phyloP scores from a whole-genome alignment of 1,140 invertebrate species.

The Acromyrmex charruanus region DNA sequence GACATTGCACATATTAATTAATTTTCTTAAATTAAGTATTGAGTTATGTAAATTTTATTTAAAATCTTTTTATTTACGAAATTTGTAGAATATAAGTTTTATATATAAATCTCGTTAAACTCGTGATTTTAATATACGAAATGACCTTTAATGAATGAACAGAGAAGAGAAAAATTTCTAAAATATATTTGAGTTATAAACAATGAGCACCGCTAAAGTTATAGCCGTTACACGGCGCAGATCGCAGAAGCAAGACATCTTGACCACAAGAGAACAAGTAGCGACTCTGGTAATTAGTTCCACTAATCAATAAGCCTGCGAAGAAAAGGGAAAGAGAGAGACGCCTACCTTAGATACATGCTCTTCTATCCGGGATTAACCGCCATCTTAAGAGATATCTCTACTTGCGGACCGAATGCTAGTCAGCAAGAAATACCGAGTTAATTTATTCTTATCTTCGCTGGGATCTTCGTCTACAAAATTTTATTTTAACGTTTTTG shows the following conservation, averaged over 20 bases:
- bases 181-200: background rate
- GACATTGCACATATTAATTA: background rate
- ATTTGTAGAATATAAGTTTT: background rate
- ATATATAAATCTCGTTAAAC: background rate
- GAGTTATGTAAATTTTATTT: background rate
- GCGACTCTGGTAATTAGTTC: constrained; percentile 80
- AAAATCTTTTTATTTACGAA: background rate
- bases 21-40: background rate
- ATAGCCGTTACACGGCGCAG: constrained; percentile 68
- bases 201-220: constrained; percentile 72
- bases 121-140: background rate
- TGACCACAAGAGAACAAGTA: constrained; percentile 72
- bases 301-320: constrained; percentile 78
- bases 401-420: constrained; percentile 51
- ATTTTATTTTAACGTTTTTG: constrained; percentile 35
- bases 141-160: background rate
- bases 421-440: constrained; percentile 30
- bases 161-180: background rate
- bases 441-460: constrained; percentile 63
- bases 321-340: constrained; percentile 58
- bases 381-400: constrained; percentile 73
- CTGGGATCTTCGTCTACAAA: constrained; percentile 50
- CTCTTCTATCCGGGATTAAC: constrained; percentile 55
- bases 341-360: constrained; percentile 55
- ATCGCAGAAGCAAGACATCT: constrained; percentile 77